phyloP scores from a whole-genome alignment of 2,888 invertebrate genomes.

The Notodonta ziczac region DNA sequence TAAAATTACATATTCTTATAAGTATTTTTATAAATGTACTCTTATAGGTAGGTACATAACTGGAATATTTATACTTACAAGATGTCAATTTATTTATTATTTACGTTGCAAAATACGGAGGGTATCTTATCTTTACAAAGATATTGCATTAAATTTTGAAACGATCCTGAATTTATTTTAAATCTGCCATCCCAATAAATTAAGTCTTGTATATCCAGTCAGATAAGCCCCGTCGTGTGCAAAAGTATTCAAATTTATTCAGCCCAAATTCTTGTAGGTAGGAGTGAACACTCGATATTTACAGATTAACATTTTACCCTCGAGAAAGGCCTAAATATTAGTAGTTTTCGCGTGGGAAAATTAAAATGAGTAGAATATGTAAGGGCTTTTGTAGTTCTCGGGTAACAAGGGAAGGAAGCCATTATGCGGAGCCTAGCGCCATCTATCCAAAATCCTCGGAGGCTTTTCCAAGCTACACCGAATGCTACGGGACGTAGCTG shows the following conservation, averaged over 20 bases:
- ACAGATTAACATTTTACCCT: slow-evolving; percentile 26
- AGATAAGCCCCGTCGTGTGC: slow-evolving; percentile 45
- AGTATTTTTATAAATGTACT: background rate
- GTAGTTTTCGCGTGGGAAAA: slow-evolving; percentile 34
- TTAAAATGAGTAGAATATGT: slow-evolving; percentile 40
- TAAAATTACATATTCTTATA: background rate
- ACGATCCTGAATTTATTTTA: slow-evolving; percentile 22
- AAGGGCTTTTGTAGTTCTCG: slow-evolving; percentile 39
- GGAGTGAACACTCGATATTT: slow-evolving; percentile 30
- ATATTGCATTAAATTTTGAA: slow-evolving; percentile 17
- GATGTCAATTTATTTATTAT: slow-evolving; percentile 3
- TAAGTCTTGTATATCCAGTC: slow-evolving; percentile 19
- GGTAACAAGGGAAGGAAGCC: slow-evolving; percentile 53
- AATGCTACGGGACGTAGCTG: slow-evolving; percentile 77
- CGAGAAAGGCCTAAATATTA: slow-evolving; percentile 14
- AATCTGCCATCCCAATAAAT: slow-evolving; percentile 34
- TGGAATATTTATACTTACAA: background rate
- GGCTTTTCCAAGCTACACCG: slow-evolving; percentile 74
- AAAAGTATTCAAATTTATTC: slow-evolving; percentile 60
- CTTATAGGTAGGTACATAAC: background rate
- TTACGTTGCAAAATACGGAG: slow-evolving; percentile 1
- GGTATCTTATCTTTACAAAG: slow-evolving; percentile 18
- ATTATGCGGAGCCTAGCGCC: slow-evolving; percentile 77
- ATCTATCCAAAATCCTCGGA: slow-evolving; percentile 81
- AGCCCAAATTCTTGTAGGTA: slow-evolving; percentile 43